phyloP scores from a whole-genome alignment of 2,888 invertebrate genomes.

The Molanna angustata region DNA sequence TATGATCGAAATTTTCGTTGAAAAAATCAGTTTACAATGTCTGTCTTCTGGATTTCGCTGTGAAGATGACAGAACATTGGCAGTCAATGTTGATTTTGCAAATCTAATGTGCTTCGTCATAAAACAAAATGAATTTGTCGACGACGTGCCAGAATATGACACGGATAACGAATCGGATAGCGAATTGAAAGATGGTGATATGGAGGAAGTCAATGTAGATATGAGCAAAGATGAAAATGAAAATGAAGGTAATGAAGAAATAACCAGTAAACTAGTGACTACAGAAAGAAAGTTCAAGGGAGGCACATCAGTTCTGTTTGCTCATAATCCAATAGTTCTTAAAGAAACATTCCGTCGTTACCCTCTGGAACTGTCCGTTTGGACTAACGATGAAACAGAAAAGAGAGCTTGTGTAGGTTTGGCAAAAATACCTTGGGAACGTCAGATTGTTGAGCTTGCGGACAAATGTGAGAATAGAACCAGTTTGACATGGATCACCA shows the following conservation, averaged over 20 bases:
- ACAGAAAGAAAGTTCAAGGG: slow-evolving; percentile 44
- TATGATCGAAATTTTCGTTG: slow-evolving; percentile 56
- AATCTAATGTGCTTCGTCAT: slow-evolving; percentile 52
- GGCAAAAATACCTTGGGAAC: slow-evolving; percentile 2
- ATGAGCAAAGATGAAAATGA: slow-evolving; percentile 39
- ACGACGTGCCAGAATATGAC: slow-evolving; percentile 12
- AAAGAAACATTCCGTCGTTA: slow-evolving; percentile 46
- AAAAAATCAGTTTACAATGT: slow-evolving; percentile 48
- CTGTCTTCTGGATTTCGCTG: slow-evolving; percentile 16
- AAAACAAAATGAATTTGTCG: slow-evolving; percentile 47
- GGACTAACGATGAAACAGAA: slow-evolving; percentile 48
- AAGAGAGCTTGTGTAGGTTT: slow-evolving; percentile 34
- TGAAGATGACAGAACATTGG: slow-evolving; percentile 41
- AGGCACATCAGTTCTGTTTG: slow-evolving; percentile 56
- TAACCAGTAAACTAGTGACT: slow-evolving; percentile 1
- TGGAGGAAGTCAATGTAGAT: slow-evolving; percentile 1
- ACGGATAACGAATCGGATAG: neutral
- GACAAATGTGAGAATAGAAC: neutral
- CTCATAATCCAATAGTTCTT: slow-evolving; percentile 49
- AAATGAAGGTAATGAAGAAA: slow-evolving; percentile 41
- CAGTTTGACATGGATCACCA: neutral
- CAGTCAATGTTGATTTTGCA: slow-evolving; percentile 50
- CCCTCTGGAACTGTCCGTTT: slow-evolving; percentile 53
- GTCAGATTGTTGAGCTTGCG: slow-evolving; percentile 39
- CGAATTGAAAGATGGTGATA: slow-evolving; percentile 4